Base-by-base conservation (phyloP, 2,797 vertebrate species). In the Micropoecilia bifurca region DNA sequence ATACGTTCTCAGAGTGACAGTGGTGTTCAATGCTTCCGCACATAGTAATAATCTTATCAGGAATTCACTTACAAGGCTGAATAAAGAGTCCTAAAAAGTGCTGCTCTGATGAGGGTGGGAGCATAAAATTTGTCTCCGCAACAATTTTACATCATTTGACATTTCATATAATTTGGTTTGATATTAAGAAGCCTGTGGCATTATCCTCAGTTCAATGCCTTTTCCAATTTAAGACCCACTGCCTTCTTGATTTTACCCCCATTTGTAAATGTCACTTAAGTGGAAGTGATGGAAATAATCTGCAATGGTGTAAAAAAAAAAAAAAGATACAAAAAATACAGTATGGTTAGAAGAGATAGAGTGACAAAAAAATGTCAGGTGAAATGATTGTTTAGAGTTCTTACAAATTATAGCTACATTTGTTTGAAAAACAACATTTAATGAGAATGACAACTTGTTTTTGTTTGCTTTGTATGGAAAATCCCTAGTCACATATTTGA, bases 251-350 rank as follows among this genome's bases (percentile, higher is more conserved):
- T 95, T 95, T 93, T 92, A 90, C 89, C 89, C 94, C 92, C 89
- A 93, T 95, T 94, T 94, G 91, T 93, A 95, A 95, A 95, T 95
- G 95, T 95, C 95, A 94, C 92, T 93, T 95, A 92, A 92, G 90
- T 86, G 81, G 85, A 93, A 93, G 86, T 90, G 93, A 93, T 91
- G 89, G 90, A 91, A 93, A 91, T 92, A 86, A 93, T 92, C 91
- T 92, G 85, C 84, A 87, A 69, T 69, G 83, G 82, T 88, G 73
- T 83, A 72, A 88, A 88, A 90, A 80, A 74, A 84, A 47, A 46
- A 46, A 14, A 46, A 46, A 3, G 4, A 47, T 55, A 78, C 22
- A 6, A 59, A 76, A 85, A 76, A 75, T 6, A 50, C 28, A 14
- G 16, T 45, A 43, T 30, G 33, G 43, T 63, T 12, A 41, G 55